phyloP scores from a whole-genome alignment of 2,797 vertebrate genomes.

The Pseudocheirus occidentalis region DNA sequence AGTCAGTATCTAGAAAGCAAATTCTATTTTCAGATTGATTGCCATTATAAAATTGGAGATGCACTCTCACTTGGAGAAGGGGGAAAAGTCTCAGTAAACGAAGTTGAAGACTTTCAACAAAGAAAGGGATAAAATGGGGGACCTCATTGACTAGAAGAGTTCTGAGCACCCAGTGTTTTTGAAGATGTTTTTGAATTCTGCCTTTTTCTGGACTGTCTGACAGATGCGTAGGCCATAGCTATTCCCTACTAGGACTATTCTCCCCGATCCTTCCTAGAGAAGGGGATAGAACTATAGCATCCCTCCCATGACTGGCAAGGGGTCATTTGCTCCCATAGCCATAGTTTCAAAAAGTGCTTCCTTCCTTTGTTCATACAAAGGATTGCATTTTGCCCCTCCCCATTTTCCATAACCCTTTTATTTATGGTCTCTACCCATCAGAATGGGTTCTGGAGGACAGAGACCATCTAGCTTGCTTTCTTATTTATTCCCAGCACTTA shows the following conservation, averaged over 20 bases:
- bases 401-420: not conserved
- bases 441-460: not conserved
- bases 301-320: not conserved
- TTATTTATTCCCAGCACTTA: not conserved
- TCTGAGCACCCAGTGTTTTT: not conserved
- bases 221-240: not conserved
- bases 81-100: not conserved
- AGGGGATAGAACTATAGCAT: not conserved
- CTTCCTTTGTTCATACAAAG: not conserved
- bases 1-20: not conserved
- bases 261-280: not conserved
- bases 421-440: not conserved
- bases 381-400: not conserved
- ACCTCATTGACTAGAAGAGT: not conserved
- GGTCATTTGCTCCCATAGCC: not conserved
- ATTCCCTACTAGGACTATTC: not conserved
- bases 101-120: not conserved
- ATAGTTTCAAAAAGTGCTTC: not conserved
- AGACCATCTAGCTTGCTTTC: not conserved
- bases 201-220: not conserved
- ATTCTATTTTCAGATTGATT: not conserved
- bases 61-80: not conserved
- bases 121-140: not conserved
- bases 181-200: not conserved
- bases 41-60: not conserved